Conservation (phyloP, 2,888 invertebrate genomes). For the Cyrtodaria siliqua region DNA sequence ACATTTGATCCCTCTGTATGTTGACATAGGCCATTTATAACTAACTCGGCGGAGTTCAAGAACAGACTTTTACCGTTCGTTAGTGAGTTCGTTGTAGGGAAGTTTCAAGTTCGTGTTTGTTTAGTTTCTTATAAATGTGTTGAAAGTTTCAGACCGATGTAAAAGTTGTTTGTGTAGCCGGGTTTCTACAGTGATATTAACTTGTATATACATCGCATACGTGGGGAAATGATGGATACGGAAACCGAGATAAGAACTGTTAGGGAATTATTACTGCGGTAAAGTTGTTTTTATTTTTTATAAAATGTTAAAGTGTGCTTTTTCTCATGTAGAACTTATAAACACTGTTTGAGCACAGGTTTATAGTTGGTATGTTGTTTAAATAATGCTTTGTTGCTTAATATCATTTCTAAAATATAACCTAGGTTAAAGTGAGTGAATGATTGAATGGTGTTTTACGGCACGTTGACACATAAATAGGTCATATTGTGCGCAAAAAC, state of each 20-base stretch:
- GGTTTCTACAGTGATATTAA: not conserved
- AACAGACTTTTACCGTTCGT: not conserved
- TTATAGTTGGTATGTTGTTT: too few relatives aligned
- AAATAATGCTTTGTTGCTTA: too few relatives aligned
- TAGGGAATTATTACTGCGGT: conserved; percentile 1
- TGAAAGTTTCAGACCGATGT: conserved; percentile 10
- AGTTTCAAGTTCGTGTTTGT: conserved; percentile 13
- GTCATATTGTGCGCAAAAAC: too few relatives aligned
- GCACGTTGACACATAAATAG: too few relatives aligned
- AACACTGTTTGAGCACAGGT: too few relatives aligned
- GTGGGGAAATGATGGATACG: conserved; percentile 11
- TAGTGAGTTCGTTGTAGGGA: not conserved
- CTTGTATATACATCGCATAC: too few relatives aligned
- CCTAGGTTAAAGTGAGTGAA: too few relatives aligned
- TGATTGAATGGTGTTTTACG: too few relatives aligned
- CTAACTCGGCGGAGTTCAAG: not conserved
- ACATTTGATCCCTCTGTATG: conserved; percentile 3
- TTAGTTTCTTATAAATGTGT: conserved; percentile 17
- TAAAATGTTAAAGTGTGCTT: too few relatives aligned
- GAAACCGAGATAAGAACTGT: conserved; percentile 2
- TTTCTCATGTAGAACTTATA: too few relatives aligned
- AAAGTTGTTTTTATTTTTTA: not conserved
- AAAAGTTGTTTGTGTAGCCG: not conserved
- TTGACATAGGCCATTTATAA: conserved; percentile 42
- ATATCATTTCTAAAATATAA: too few relatives aligned